Base-by-base conservation (phyloP, 1,140 invertebrate genomes). In the Manduca sexta region DNA sequence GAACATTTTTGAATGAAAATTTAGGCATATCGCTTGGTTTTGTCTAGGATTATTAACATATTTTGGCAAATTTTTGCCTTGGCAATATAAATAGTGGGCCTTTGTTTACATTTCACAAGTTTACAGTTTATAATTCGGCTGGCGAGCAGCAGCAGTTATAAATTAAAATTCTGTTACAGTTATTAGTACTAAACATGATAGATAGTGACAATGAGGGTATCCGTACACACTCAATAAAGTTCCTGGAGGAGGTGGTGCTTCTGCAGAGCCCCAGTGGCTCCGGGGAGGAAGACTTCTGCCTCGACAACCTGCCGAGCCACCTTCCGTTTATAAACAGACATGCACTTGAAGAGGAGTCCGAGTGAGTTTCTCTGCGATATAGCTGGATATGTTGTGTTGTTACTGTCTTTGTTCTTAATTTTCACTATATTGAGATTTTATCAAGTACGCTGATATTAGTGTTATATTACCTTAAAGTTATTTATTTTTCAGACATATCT, bases 201-300 rank as follows among this genome's bases (percentile, higher is more conserved):
- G 98, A 99, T 73, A 97, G 94, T 69, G 96, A 99, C 62, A 99
- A 99, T 88, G 98, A 99, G 88, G 98, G 98, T 21, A 95, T 98
- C 44, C 87, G 96, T 54, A 99, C 97, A 7, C 95, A 97, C 86
- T 93, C 95, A 10, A 94, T 99, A 0, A 99, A 99, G 84, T 99
- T 99, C 74, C 88, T 99, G 4, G 98, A 99, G 86, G 93, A 92
- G 50, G 90, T 99, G 17, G 92, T 99, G 33, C 84, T 99, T 11
- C 86, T 95, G 35, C 96, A 99, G 86, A 97, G 96, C 2, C 88
- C 92, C 1, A 91, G 94, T 70, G 88, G 91, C 21, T 90, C 91
- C 42, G 88, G 88, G 26, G 88, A 92, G 43, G 92, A 90, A 59
- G 94, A 96, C 54, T 94, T 98, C 79, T 94, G 92, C 12, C 75